These are phyloP conservation scores for Cyphomyrus discorhynchus DNA, from an alignment of 2,113 vertebrate species.

Conservation along the genomic window DNA sequence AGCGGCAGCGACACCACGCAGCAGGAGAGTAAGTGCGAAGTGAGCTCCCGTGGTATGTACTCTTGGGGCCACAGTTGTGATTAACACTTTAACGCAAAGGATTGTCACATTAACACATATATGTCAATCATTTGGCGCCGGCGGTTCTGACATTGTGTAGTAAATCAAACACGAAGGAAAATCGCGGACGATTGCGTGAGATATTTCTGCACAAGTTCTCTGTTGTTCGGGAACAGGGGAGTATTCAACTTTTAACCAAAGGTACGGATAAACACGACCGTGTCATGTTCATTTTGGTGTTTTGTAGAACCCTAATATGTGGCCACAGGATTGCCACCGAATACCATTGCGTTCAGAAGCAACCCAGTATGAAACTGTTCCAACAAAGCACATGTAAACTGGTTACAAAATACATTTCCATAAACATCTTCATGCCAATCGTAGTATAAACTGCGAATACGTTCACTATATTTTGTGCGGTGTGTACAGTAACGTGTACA, in stretches of 20 bases:
- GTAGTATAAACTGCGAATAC: not conserved
- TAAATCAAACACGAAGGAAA: conserved; percentile 9
- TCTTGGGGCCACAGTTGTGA: conserved; percentile 19
- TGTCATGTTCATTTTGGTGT: not conserved
- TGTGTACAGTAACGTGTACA: not conserved
- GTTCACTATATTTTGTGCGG: not conserved
- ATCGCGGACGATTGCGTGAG: not conserved
- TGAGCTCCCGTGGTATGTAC: conserved; percentile 24
- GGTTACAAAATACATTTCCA: not conserved
- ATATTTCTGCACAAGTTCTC: not conserved
- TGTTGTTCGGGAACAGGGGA: not conserved
- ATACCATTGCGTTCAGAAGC: not conserved
- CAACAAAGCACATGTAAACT: not conserved
- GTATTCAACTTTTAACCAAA: not conserved
- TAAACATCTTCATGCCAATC: not conserved
- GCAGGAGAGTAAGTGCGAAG: conserved; percentile 86
- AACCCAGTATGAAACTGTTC: not conserved
- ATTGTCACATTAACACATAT: conserved; percentile 27
- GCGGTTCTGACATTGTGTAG: conserved; percentile 18
- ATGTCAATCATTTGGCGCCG: conserved; percentile 23
- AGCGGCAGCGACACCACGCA: conserved; percentile 96
- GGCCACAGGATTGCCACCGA: not conserved
- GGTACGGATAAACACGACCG: not conserved
- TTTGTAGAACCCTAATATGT: not conserved
- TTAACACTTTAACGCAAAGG: conserved; percentile 28